These are phyloP conservation scores for Fistularia tabacaria DNA, from an alignment of 2,797 vertebrate species.

Conservation along the genomic window DNA sequence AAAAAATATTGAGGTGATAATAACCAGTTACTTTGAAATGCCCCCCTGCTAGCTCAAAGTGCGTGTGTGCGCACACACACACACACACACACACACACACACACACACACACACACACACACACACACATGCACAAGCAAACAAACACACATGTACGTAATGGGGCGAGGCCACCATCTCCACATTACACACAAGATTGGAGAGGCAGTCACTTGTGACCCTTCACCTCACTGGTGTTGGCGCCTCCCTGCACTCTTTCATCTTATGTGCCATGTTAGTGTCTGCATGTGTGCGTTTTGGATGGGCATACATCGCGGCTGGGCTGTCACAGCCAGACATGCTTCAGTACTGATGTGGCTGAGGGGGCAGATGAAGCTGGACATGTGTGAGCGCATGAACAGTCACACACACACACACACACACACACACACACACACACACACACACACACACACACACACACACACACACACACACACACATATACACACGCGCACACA, in stretches of 20 bases:
- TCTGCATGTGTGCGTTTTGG: conserved; percentile 27
- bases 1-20: too few species aligned
- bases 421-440: conserved; percentile 38
- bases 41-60: conserved; percentile 43
- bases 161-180: conserved; percentile 48
- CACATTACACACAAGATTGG: conserved; percentile 75
- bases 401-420: conserved; percentile 7
- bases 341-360: conserved; percentile 65
- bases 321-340: conserved; percentile 65
- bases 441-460: conserved; percentile 21
- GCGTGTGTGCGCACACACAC: background rate
- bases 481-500: conserved; percentile 6
- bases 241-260: conserved; percentile 41
- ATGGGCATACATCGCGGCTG: conserved; percentile 48
- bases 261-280: conserved; percentile 38
- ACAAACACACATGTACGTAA: conserved; percentile 39
- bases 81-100: background rate
- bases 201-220: conserved; percentile 68
- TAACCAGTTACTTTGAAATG: conserved; percentile 79
- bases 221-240: conserved; percentile 64
- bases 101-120: conserved; percentile 16
- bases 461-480: conserved; percentile 3
- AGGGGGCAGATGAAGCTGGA: conserved; percentile 58
- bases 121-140: conserved; percentile 12
- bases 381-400: background rate